These are phyloP conservation scores for Decapterus maruadsi DNA, from an alignment of 2,797 vertebrate species.

Conservation along the genomic window DNA sequence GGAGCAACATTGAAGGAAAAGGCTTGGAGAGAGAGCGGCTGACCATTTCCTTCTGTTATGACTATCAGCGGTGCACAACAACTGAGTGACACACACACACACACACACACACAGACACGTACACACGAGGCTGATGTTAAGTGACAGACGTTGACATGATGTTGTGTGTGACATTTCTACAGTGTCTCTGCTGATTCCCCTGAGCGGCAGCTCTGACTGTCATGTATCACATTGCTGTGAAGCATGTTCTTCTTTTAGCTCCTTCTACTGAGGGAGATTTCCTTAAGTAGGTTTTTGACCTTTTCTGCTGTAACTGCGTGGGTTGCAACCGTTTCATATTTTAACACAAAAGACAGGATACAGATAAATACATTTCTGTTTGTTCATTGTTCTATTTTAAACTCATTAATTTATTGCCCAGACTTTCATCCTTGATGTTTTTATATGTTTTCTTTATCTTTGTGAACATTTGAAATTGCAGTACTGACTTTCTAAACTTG, in stretches of 20 bases:
- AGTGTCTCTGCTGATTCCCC: neutral
- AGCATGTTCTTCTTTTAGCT: neutral
- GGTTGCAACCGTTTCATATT: neutral
- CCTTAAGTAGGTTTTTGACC: slow-evolving; percentile 23
- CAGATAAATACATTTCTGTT: neutral
- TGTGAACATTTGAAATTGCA: slow-evolving; percentile 8
- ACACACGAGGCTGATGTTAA: slow-evolving; percentile 11
- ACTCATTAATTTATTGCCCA: neutral
- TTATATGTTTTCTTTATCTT: neutral
- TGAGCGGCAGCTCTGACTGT: neutral
- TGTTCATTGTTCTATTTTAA: slow-evolving; percentile 9
- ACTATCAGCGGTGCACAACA: slow-evolving; percentile 45
- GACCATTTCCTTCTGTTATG: slow-evolving; percentile 70
- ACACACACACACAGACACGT: neutral
- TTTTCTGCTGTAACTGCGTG: neutral
- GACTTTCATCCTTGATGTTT: neutral
- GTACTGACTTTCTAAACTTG: neutral
- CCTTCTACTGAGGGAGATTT: neutral
- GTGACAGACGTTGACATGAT: slow-evolving; percentile 15
- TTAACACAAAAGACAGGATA: neutral
- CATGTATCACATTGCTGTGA: neutral
- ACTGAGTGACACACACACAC: slow-evolving; percentile 21
- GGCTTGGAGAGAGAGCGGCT: slow-evolving; percentile 36
- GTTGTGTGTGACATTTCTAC: neutral
- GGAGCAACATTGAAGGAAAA: slow-evolving; percentile 48